A percentile compares a stretch with the other conserved stretches of the same genome.
Conservation (phyloP, 2,797 vertebrate species). For the Choloepus didactylus region DNA sequence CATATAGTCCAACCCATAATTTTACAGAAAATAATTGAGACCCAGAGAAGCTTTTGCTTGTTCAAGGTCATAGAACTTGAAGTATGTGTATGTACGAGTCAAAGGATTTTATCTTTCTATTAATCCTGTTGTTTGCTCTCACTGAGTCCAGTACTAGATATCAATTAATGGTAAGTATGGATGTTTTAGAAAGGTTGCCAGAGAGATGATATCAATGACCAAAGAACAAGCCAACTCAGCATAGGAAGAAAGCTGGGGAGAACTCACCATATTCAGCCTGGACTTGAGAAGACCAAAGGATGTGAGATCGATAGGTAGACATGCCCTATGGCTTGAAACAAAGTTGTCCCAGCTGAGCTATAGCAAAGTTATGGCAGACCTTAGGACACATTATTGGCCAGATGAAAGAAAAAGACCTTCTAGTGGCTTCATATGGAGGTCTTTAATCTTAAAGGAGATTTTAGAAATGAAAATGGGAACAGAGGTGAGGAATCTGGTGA, state of each 20-base stretch:
- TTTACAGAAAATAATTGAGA: constrained; percentile 60
- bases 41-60: not conserved
- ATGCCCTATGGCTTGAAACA: not conserved
- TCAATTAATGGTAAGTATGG: constrained; percentile 21
- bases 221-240: constrained; percentile 51
- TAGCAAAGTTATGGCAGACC: not conserved
- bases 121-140: not conserved
- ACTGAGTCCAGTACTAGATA: not conserved
- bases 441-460: constrained; percentile 48
- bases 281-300: not conserved
- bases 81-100: not conserved
- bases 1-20: not conserved
- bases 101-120: constrained; percentile 36
- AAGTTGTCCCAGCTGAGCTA: not conserved
- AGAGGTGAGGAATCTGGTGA: constrained; percentile 14
- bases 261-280: not conserved
- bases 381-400: not conserved
- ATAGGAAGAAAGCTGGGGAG: not conserved
- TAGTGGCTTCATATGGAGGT: not conserved
- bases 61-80: not conserved
- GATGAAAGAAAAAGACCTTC: constrained; percentile 30
- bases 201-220: not conserved
- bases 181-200: constrained; percentile 1
- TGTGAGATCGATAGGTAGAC: not conserved
- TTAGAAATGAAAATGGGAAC: constrained; percentile 12